A percentile compares a stretch with the other conserved stretches of the same genome.
These are phyloP conservation scores for Acanthurus leucopareius DNA, from an alignment of 2,797 vertebrate species.

Conservation along the genomic window DNA sequence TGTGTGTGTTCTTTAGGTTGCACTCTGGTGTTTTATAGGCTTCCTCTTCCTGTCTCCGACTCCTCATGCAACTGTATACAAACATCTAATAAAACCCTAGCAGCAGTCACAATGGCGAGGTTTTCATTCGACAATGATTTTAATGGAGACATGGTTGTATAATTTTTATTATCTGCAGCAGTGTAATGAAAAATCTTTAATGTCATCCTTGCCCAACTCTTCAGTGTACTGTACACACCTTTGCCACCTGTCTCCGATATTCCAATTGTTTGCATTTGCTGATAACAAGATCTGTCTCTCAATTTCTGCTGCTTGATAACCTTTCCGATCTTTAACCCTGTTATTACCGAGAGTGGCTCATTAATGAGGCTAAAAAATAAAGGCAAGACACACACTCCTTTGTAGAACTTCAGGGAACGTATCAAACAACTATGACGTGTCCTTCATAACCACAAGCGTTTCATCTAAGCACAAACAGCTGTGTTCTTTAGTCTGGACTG, in stretches of 20 bases:
- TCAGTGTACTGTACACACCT: neutral
- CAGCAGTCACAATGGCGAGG: conserved; percentile 30
- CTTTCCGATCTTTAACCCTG: too few species aligned
- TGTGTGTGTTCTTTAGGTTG: conserved; percentile 20
- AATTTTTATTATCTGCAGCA: conserved; percentile 25
- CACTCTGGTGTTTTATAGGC: conserved; percentile 35
- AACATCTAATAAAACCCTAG: conserved; percentile 59
- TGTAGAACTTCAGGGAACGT: neutral
- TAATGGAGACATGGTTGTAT: conserved; percentile 19
- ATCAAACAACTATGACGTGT: neutral
- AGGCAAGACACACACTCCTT: neutral
- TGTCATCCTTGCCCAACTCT: neutral
- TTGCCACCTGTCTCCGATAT: neutral
- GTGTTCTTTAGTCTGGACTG: conserved; percentile 28
- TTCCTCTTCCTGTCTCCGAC: conserved; percentile 20
- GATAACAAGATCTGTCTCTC: neutral
- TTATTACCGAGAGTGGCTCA: too few species aligned
- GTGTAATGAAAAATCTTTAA: neutral
- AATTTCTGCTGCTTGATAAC: conserved; percentile 12
- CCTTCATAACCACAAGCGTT: conserved; percentile 6
- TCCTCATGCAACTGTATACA: conserved; percentile 43
- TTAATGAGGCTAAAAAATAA: conserved; percentile 1
- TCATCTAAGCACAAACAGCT: conserved; percentile 39
- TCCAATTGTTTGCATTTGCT: conserved; percentile 3
- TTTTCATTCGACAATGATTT: conserved; percentile 59